Conservation (phyloP, 2,888 invertebrate genomes). For the Taphrorychus bicolor region DNA sequence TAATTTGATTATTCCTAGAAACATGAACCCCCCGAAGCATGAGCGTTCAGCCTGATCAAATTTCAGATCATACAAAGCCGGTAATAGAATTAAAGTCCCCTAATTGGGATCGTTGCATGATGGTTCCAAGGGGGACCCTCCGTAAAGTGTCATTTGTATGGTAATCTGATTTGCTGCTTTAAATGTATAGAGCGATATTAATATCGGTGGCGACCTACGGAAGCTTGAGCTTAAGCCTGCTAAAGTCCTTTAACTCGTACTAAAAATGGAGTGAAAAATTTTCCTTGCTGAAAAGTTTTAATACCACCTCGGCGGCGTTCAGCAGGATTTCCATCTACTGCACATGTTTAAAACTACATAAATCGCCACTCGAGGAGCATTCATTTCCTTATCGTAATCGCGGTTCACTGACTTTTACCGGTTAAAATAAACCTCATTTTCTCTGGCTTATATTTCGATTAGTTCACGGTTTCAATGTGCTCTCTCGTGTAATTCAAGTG, state of each 20-base stretch:
- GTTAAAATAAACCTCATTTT: slow-evolving; percentile 39
- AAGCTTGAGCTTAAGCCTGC: background rate
- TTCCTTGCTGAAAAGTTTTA: background rate
- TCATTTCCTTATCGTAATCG: slow-evolving; percentile 37
- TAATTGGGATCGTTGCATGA: slow-evolving; percentile 31
- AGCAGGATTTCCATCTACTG: slow-evolving; percentile 37
- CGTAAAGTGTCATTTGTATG: slow-evolving; percentile 34
- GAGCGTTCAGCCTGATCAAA: slow-evolving; percentile 20
- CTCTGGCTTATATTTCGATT: slow-evolving; percentile 35
- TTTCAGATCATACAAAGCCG: slow-evolving; percentile 25
- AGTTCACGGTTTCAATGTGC: slow-evolving; percentile 19
- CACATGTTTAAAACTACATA: slow-evolving; percentile 37
- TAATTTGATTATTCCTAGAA: background rate
- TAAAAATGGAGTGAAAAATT: background rate
- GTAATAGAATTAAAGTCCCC: slow-evolving; percentile 37
- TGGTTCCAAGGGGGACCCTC: slow-evolving; percentile 13
- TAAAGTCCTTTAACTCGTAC: too few species aligned
- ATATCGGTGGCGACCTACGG: background rate
- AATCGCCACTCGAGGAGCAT: slow-evolving; percentile 28
- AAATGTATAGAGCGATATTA: background rate
- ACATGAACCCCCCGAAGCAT: slow-evolving; percentile 17
- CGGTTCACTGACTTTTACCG: slow-evolving; percentile 38
- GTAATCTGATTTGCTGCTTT: slow-evolving; percentile 21
- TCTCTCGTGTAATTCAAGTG: slow-evolving; percentile 19
- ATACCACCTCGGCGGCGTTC: slow-evolving; percentile 11